phyloP scores from a whole-genome alignment of 2,888 invertebrate genomes.

The Amiota mariae region DNA sequence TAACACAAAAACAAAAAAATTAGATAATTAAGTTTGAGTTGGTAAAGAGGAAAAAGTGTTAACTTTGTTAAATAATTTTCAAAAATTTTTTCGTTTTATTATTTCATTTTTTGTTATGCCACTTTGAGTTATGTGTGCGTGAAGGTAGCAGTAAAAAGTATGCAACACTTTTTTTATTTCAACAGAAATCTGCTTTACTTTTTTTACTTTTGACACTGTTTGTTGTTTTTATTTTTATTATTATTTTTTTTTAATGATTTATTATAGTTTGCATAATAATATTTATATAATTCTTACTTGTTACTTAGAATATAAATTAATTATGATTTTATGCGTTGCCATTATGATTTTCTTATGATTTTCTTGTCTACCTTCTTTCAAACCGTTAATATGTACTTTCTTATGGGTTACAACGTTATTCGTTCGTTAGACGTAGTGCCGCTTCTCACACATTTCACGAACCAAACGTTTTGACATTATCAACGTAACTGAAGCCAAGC shows the following conservation, averaged over 20 bases:
- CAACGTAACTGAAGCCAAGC: slow-evolving; percentile 69
- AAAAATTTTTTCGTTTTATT: no score
- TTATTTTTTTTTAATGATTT: not conserved
- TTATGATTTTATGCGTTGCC: no score
- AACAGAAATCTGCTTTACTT: not conserved
- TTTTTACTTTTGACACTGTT: not conserved
- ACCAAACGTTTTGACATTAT: slow-evolving; percentile 69
- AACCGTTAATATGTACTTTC: slow-evolving; percentile 41
- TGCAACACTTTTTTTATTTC: not conserved
- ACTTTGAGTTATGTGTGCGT: not conserved
- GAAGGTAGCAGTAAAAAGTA: not conserved
- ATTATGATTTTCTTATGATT: slow-evolving; percentile 2
- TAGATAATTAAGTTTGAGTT: no score
- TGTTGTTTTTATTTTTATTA: not conserved
- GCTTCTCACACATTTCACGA: slow-evolving; percentile 39
- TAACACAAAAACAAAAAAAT: no score
- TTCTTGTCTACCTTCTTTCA: slow-evolving; percentile 8
- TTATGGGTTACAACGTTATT: slow-evolving; percentile 36
- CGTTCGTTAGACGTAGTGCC: slow-evolving; percentile 7
- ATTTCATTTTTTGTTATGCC: no score
- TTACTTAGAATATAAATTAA: not conserved
- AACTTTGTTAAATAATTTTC: no score
- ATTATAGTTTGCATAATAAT: not conserved
- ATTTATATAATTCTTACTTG: not conserved
- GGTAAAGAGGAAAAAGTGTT: no score